Percentiles rank a stretch among this genome's conserved stretches.
These are phyloP conservation scores for Mesaphorura yosii DNA, from an alignment of 1,140 invertebrate genomes.

Conservation along the genomic window DNA sequence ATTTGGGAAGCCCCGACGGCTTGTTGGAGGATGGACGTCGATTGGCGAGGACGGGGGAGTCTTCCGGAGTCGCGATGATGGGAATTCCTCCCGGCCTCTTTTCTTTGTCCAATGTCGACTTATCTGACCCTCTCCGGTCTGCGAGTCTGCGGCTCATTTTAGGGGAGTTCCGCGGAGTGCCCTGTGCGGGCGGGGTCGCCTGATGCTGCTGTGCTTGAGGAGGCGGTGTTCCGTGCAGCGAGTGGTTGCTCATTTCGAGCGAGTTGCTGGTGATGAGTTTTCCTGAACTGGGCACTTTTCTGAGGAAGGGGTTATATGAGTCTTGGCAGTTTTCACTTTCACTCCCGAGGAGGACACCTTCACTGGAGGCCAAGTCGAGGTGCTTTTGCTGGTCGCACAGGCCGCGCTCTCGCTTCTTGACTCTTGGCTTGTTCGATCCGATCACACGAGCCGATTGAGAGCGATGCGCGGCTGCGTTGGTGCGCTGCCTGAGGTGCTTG, in stretches of 20 bases:
- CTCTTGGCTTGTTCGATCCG: conserved; percentile 26
- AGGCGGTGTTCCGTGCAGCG: conserved; percentile 23
- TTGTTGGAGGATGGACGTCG: conserved; percentile 21
- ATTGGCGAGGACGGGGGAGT: conserved; percentile 22
- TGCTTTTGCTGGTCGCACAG: conserved; percentile 25
- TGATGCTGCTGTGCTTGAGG: conserved; percentile 13
- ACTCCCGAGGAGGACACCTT: conserved; percentile 28
- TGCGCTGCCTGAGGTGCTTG: no score
- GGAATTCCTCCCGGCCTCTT: conserved; percentile 20
- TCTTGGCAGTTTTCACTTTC: conserved; percentile 27
- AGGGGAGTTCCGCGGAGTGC: conserved; percentile 21
- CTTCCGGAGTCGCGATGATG: conserved; percentile 30
- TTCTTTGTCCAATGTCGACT: conserved; percentile 26
- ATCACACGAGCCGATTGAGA: conserved; percentile 52
- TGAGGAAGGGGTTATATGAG: conserved; percentile 31
- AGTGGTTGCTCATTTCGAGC: conserved; percentile 28
- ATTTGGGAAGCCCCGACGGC: conserved; percentile 27
- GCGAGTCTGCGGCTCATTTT: conserved; percentile 14
- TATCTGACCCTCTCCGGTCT: conserved; percentile 21
- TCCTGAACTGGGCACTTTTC: conserved; percentile 31
- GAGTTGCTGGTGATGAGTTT: conserved; percentile 25
- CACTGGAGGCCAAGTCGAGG: conserved; percentile 33
- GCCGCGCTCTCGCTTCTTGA: conserved; percentile 37
- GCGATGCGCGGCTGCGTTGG: no score
- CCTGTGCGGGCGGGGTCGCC: conserved; percentile 12